Evolutionary conservation across 2,113 vertebrate genomes (phyloP), one percentile per base, ranked within the genome.

Genomic region (Chloebia gouldiae): DNA sequence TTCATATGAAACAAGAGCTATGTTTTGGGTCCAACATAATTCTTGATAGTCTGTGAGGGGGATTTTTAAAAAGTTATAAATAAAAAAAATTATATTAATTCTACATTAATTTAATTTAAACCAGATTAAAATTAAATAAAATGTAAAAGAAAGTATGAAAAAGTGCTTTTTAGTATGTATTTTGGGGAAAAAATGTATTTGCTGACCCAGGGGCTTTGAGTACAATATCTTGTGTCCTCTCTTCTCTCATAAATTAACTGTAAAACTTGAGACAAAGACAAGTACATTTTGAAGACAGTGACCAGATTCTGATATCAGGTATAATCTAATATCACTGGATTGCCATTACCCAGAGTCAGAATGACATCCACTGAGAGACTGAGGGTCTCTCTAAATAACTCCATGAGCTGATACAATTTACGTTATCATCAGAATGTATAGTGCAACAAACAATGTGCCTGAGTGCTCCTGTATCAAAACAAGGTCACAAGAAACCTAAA

Each of bases 1-100:
- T 90, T 70, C 57, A 53, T 90, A 68, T 78, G 94, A 96, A 96
- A 95, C 37, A 78, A 96, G 68, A 96, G 39, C 64, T 81, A 35
- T 87, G 49, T 64, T 87, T 92, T 89, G 61, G 20, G n/a, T 87
- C 53, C 59, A 57, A n/a, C 27, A 45, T 65, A 70, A n/a, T 82
- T 90, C 42, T 77, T 87, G 76, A 86, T 94, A 73, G 42, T 8
- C 24, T 59, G 22, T 63, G 39, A 81, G 13, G 49, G 35, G 70
- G 14, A 25, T 73, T 79, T 88, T 25, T 0, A 37, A 69, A 93
- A 88, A 77, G 5, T 24, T 68, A 77, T 57, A 84, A 80, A 63
- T 69, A n/a, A 73, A 72, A 25, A 49, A 39, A 53, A 42, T 87
- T 87, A 42, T 13, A 49, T 82, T 79, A 0, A 60, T 90, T 93